Percentiles rank a stretch among this genome's conserved stretches.
Conservation (phyloP, 2,888 invertebrate species). For the Melipona beecheii region DNA sequence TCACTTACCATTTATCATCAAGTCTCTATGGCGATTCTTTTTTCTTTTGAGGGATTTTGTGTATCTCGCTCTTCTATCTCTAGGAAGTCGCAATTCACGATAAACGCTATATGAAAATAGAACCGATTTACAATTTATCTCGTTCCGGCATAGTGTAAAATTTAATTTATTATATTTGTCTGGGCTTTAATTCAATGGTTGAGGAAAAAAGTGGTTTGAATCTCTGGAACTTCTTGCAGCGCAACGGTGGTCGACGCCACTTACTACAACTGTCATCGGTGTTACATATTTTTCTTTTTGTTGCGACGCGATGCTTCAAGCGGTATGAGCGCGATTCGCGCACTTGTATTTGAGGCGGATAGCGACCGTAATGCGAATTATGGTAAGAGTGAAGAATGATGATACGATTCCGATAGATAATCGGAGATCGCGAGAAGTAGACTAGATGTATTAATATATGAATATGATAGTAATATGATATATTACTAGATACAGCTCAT, state of each 20-base stretch:
- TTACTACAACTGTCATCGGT: neutral
- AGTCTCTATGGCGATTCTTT: conserved; percentile 55
- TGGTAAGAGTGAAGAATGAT: too few relatives aligned
- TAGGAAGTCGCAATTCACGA: neutral
- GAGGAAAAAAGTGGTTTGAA: neutral
- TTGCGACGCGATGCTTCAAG: too few relatives aligned
- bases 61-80: conserved; percentile 1
- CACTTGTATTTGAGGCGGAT: too few relatives aligned
- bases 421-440: too few relatives aligned
- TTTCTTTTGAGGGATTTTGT: conserved; percentile 45
- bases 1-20: conserved; percentile 48
- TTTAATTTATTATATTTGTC: conserved; percentile 22
- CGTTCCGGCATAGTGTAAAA: neutral
- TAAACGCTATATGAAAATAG: neutral
- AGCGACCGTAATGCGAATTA: too few relatives aligned
- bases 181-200: conserved; percentile 27
- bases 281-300: neutral
- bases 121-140: conserved; percentile 1
- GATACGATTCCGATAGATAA: too few relatives aligned
- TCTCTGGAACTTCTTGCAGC: neutral
- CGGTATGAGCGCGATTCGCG: too few relatives aligned
- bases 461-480: too few relatives aligned
- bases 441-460: too few relatives aligned
- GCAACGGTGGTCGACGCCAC: neutral
- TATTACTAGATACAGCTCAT: too few relatives aligned